phyloP scores from a whole-genome alignment of 2,797 vertebrate genomes.

The Micromesistius poutassou region DNA sequence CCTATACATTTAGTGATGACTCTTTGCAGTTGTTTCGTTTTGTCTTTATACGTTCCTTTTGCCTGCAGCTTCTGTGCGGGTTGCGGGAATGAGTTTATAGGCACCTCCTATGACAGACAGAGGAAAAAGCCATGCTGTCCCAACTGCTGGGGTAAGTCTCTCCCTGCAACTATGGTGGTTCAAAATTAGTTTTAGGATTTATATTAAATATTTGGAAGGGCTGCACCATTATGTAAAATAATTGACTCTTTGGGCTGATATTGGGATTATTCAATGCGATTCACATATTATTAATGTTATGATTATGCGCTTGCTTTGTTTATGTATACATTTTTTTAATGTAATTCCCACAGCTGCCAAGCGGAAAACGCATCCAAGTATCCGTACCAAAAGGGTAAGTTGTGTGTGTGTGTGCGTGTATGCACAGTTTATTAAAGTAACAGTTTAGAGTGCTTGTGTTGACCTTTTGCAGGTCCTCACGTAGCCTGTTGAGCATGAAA shows the following conservation, averaged over 20 bases:
- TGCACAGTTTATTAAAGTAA: slow-evolving; percentile 69
- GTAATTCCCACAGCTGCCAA: slow-evolving; percentile 49
- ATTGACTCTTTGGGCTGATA: too few species aligned
- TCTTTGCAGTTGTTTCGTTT: not conserved
- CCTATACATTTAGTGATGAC: not conserved
- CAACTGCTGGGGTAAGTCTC: slow-evolving; percentile 70
- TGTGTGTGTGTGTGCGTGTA: not conserved
- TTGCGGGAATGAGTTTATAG: slow-evolving; percentile 68
- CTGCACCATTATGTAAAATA: too few species aligned
- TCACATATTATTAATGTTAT: not conserved
- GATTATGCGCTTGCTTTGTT: not conserved
- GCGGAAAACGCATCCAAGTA: slow-evolving; percentile 62
- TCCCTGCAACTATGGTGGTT: not conserved
- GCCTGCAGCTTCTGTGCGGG: slow-evolving; percentile 66
- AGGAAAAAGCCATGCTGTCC: slow-evolving; percentile 69
- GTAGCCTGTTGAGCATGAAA: not conserved
- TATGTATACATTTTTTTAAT: not conserved
- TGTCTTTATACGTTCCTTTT: slow-evolving; percentile 14
- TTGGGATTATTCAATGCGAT: too few species aligned
- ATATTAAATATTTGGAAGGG: not conserved
- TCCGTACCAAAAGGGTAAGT: slow-evolving; percentile 74
- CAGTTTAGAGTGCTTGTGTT: slow-evolving; percentile 44
- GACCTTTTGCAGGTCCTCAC: not conserved
- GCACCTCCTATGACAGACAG: slow-evolving; percentile 67
- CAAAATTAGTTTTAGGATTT: not conserved